Percentiles rank a stretch among this genome's conserved stretches.
These are phyloP conservation scores for Alauda arvensis DNA, from an alignment of 2,797 vertebrate genomes.

Conservation along the genomic window DNA sequence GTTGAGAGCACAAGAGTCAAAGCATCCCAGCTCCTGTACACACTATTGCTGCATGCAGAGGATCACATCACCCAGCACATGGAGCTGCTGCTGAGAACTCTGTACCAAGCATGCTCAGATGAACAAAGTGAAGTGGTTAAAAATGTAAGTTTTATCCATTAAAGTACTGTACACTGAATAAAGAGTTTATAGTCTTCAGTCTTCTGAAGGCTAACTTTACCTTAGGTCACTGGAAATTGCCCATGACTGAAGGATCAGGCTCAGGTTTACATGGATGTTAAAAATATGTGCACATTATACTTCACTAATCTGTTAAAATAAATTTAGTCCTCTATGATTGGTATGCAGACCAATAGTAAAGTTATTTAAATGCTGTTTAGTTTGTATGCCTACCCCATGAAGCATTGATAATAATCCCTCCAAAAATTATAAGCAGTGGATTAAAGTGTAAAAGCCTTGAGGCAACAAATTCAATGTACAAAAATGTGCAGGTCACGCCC, in stretches of 20 bases:
- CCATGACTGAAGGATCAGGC: background rate
- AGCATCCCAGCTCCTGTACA: constrained; percentile 81
- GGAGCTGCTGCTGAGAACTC: constrained; percentile 79
- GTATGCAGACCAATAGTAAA: background rate
- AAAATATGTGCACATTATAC: background rate
- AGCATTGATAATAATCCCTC: constrained; percentile 1
- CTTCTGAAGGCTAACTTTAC: background rate
- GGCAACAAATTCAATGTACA: constrained; percentile 22
- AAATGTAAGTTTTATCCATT: constrained; percentile 76
- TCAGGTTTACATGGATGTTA: background rate
- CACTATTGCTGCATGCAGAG: constrained; percentile 86
- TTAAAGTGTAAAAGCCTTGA: constrained; percentile 33
- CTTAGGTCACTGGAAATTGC: background rate
- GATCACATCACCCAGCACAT: constrained; percentile 91
- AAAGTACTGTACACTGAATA: background rate
- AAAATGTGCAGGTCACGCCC: constrained; percentile 22
- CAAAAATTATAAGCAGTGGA: constrained; percentile 29
- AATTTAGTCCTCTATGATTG: background rate
- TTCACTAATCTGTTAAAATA: background rate
- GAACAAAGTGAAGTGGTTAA: constrained; percentile 77
- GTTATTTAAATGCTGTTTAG: background rate
- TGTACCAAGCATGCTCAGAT: constrained; percentile 81
- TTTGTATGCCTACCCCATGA: background rate
- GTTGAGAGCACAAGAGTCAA: constrained; percentile 84
- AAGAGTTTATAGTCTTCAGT: background rate